phyloP scores from a whole-genome alignment of 2,888 invertebrate species.

The Drosophila neotestacea region DNA sequence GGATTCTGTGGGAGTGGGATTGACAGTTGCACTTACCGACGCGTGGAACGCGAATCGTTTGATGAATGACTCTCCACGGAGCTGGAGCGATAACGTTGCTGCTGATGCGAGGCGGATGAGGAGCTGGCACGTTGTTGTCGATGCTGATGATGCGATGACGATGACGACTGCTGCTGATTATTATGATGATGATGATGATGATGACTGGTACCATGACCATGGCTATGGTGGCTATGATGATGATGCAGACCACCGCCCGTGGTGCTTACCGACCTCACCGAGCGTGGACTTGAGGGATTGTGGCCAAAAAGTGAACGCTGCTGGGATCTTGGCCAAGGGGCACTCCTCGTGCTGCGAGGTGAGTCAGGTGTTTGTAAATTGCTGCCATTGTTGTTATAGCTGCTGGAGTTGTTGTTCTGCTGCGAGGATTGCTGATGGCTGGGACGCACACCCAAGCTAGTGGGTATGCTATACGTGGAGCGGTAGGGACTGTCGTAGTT shows the following conservation, averaged over 20 bases:
- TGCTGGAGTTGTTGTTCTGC: constrained; percentile 81
- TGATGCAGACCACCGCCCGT: constrained; percentile 82
- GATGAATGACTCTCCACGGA: constrained; percentile 96
- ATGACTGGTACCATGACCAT: constrained; percentile 74
- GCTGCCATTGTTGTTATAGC: constrained; percentile 78
- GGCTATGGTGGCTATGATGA: constrained; percentile 80
- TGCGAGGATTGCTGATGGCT: constrained; percentile 79
- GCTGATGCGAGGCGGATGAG: constrained; percentile 77
- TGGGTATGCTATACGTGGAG: constrained; percentile 86
- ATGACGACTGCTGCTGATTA: constrained; percentile 55
- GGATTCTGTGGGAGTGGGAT: not conserved
- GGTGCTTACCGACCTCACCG: constrained; percentile 90
- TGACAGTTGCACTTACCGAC: constrained; percentile 86
- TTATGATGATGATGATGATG: constrained; percentile 69
- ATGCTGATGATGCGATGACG: constrained; percentile 69
- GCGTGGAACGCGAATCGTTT: constrained; percentile 92
- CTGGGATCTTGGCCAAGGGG: constrained; percentile 91
- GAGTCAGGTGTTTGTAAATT: constrained; percentile 87
- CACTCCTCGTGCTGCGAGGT: constrained; percentile 93
- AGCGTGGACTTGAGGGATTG: constrained; percentile 91
- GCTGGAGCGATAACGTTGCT: constrained; percentile 89
- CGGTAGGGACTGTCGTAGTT: constrained; percentile 86
- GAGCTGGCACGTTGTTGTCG: constrained; percentile 85
- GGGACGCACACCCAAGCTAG: constrained; percentile 84
- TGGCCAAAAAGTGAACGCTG: constrained; percentile 92